These are phyloP conservation scores for Spongia lamella DNA, from an alignment of 37 sponge, comb jelly and placozoan species.

Conservation along the genomic window DNA sequence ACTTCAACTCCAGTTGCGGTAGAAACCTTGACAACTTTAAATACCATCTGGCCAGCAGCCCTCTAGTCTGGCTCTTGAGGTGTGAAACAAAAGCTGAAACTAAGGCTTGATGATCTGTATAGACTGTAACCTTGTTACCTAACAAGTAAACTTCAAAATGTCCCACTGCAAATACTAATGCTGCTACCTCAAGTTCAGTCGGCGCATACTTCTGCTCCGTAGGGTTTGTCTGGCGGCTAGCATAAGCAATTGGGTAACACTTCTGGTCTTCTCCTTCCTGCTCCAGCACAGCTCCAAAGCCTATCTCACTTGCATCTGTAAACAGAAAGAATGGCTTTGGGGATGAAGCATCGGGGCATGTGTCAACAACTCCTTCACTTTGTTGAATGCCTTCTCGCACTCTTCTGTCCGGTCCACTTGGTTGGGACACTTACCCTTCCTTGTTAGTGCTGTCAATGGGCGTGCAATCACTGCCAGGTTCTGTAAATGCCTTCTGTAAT, in stretches of 20 bases:
- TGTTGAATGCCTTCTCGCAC: too few species aligned
- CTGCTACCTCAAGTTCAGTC: conserved; percentile 44
- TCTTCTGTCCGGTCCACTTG: too few species aligned
- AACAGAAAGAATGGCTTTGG: too few species aligned
- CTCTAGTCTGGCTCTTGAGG: conserved; percentile 25
- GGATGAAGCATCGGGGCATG: too few species aligned
- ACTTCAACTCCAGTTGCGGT: conserved; percentile 25
- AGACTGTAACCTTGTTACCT: conserved; percentile 14
- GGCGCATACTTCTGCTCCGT: conserved; percentile 32
- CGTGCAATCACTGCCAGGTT: too few species aligned
- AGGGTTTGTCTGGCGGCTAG: neutral
- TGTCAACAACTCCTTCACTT: too few species aligned
- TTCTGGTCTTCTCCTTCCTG: conserved; percentile 28
- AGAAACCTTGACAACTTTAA: conserved; percentile 35
- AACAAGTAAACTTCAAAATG: conserved; percentile 31
- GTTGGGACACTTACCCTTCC: too few species aligned
- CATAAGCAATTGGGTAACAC: conserved; percentile 28
- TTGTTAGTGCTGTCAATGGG: too few species aligned
- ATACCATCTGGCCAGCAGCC: conserved; percentile 43
- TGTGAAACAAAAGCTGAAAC: conserved; percentile 5
- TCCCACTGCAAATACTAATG: conserved; percentile 27
- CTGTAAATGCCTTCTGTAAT: too few species aligned
- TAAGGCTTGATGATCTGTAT: conserved; percentile 49
- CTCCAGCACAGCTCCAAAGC: conserved; percentile 54
- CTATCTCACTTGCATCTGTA: too few species aligned